phyloP scores from a whole-genome alignment of 2,888 invertebrate species.

The Monopis laevigella region DNA sequence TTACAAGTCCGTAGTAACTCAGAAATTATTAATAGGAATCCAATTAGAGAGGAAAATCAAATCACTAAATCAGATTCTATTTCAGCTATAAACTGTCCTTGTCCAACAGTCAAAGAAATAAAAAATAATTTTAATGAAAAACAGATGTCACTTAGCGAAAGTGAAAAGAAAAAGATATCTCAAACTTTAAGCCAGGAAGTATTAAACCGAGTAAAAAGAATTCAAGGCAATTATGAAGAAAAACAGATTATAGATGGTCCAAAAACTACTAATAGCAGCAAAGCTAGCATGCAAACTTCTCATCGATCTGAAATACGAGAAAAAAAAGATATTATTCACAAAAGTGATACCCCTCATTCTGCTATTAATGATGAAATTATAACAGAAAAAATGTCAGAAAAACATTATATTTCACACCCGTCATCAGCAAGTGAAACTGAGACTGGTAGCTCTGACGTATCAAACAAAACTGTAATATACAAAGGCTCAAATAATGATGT shows the following conservation, averaged over 20 bases:
- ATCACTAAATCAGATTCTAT: slow-evolving; percentile 66
- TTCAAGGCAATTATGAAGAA: slow-evolving; percentile 28
- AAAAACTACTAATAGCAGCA: too few relatives aligned
- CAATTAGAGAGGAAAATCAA: slow-evolving; percentile 38
- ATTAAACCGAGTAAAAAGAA: slow-evolving; percentile 69
- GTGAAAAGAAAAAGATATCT: slow-evolving; percentile 77
- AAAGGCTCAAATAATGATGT: slow-evolving; percentile 70
- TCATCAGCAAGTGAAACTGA: slow-evolving; percentile 74
- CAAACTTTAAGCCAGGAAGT: slow-evolving; percentile 79
- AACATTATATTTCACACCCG: slow-evolving; percentile 37
- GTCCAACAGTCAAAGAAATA: slow-evolving; percentile 49
- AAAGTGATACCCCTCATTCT: background rate
- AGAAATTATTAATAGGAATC: slow-evolving; percentile 48
- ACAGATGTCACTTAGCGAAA: slow-evolving; percentile 68
- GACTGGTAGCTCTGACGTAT: slow-evolving; percentile 77
- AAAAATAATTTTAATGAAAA: slow-evolving; percentile 60
- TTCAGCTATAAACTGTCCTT: slow-evolving; percentile 56
- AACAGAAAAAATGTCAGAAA: slow-evolving; percentile 23
- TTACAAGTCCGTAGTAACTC: slow-evolving; percentile 70
- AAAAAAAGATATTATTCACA: background rate
- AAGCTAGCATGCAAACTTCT: too few relatives aligned
- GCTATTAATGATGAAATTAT: background rate
- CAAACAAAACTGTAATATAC: slow-evolving; percentile 74
- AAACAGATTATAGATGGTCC: too few relatives aligned
- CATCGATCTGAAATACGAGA: too few relatives aligned